A percentile compares a stretch with the other conserved stretches of the same genome.
Evolutionary conservation across 2,113 vertebrate genomes (phyloP).

Genomic region (Hiodon alosoides): DNA sequence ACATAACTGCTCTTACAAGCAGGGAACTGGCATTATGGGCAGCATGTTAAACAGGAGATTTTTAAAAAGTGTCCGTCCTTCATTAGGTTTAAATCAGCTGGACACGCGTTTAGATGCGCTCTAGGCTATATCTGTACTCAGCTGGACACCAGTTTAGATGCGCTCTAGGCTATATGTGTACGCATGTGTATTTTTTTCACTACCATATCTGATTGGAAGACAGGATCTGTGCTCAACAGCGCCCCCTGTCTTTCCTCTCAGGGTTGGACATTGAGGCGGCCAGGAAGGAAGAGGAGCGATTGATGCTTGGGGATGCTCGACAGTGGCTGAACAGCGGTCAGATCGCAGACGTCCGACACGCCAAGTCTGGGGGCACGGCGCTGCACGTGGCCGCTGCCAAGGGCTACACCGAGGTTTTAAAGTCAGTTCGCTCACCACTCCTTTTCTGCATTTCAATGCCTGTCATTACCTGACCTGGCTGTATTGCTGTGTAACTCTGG

Average conservation of each 20-base stretch:
- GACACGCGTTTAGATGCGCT: too few species aligned
- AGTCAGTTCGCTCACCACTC: conserved; percentile 68
- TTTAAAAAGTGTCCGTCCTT: too few species aligned
- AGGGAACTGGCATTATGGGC: too few species aligned
- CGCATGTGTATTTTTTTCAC: neutral
- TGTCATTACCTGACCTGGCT: neutral
- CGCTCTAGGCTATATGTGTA: neutral
- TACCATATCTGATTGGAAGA: too few species aligned
- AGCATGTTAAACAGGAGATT: too few species aligned
- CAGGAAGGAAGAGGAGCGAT: conserved; percentile 91
- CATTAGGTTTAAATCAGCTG: too few species aligned
- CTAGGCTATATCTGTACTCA: too few species aligned
- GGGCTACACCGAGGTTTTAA: conserved; percentile 97
- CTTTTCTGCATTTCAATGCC: neutral
- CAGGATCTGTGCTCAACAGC: neutral
- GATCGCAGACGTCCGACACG: conserved; percentile 84
- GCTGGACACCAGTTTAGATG: too few species aligned
- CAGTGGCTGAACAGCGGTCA: conserved; percentile 98
- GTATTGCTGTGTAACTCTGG: neutral
- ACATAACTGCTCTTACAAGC: too few species aligned
- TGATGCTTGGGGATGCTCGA: conserved; percentile 93
- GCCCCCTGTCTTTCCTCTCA: conserved; percentile 38
- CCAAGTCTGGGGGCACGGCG: conserved; percentile 93
- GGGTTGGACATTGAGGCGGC: conserved; percentile 94
- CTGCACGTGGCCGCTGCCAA: conserved; percentile 96